Base-by-base conservation (phyloP, 2,113 vertebrate genomes). In the Leptobrachium leishanense region DNA sequence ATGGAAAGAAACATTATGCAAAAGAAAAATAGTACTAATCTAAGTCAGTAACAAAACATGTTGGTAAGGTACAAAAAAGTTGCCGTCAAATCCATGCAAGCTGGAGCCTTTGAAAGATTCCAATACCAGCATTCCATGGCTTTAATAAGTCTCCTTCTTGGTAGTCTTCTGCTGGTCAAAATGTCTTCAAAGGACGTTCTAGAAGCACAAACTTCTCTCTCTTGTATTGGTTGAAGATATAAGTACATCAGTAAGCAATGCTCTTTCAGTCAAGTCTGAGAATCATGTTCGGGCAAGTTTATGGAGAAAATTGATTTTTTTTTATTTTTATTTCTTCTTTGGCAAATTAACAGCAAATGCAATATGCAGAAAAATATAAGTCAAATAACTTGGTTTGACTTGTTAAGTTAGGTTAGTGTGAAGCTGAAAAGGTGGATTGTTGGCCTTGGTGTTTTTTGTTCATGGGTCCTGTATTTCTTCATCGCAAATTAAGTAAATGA, bases 311-410 rank as follows among this genome's bases (percentile, higher is more conserved):
- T 83, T 72, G 82, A 66, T 84, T 85, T 82, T 85, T 83, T 86
- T 83, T 74, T 72, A 86, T 87, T 54, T 74, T 44, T 66, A 5
- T 73, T 63, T 84, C 79, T 86, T 96, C 94, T 96, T 96, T 96
- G 96, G 94, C 94, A 96, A 96, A 94, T 92, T 91, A 95, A 90
- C 88, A 88, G 82, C 83, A 84, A 87, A 82, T 83, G 82, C 85
- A 88, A 84, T 90, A 68, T 86, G 84, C 85, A 86, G 83, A 85
- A 86, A 85, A 86, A 83, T 4, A 54, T 81, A 68, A 85, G 79
- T 88, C 82, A 85, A 87, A 84, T 82, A 88, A 87, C 85, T 84
- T 86, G 86, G 88, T 91, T 87, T 89, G 82, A 39, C 81, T 31
- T 81, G 76, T 84, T 84, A 50, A 76, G 55, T 83, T 77, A 84